Conservation (phyloP, 2,888 invertebrate genomes). For the Himalopsyche tibetana region DNA sequence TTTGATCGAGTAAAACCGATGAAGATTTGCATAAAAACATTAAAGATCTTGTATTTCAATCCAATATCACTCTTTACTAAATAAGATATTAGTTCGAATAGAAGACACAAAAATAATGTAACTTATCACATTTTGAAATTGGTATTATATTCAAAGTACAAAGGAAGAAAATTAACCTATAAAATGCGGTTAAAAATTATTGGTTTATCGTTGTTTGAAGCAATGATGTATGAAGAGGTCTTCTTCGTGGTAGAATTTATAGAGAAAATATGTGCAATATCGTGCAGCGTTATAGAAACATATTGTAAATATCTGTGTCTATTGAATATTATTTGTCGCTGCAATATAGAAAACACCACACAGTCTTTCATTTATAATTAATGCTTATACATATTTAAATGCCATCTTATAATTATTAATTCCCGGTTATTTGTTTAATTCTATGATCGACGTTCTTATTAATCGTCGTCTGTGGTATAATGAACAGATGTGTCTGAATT, state of each 20-base stretch:
- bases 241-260: background rate
- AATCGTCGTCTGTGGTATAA: too few species aligned
- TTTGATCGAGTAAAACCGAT: background rate
- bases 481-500: too few species aligned
- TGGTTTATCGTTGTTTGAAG: conserved; percentile 26
- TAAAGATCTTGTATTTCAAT: background rate
- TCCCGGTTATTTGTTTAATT: too few species aligned
- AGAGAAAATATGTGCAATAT: too few species aligned
- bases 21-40: conserved; percentile 19
- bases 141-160: background rate
- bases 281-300: too few species aligned
- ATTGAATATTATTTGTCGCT: too few species aligned
- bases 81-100: background rate
- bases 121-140: background rate
- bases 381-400: too few species aligned
- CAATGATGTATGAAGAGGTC: conserved; percentile 12
- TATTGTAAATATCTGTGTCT: too few species aligned
- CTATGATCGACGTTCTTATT: too few species aligned
- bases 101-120: background rate
- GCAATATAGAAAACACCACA: too few species aligned
- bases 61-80: background rate
- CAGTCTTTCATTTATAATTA: too few species aligned
- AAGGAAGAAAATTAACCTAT: conserved; percentile 49
- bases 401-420: too few species aligned
- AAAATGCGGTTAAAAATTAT: conserved; percentile 56